These are phyloP conservation scores for Elephas maximus DNA, from an alignment of 2,113 vertebrate genomes.

Conservation along the genomic window DNA sequence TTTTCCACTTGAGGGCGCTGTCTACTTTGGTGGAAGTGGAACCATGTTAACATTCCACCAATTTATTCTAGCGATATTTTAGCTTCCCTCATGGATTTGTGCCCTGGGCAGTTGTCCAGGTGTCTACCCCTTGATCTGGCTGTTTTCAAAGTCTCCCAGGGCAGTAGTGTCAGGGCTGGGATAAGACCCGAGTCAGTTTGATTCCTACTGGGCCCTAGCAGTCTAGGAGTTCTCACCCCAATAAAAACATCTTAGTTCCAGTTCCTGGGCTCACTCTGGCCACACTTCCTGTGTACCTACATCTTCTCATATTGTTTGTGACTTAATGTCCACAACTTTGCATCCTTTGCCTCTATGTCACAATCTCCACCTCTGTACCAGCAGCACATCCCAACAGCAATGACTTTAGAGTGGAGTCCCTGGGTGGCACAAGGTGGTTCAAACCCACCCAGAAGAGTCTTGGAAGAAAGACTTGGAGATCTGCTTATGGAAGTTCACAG, in stretches of 20 bases:
- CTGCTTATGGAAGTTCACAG: neutral
- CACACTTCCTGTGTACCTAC: neutral
- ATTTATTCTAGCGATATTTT: neutral
- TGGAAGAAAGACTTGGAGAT: neutral
- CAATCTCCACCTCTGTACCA: neutral
- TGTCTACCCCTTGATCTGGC: neutral
- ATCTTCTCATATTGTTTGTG: neutral
- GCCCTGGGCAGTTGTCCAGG: constrained; percentile 44
- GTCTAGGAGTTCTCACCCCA: neutral
- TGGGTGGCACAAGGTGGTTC: neutral
- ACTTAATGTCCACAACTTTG: neutral
- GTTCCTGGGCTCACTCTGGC: neutral
- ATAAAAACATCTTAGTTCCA: neutral
- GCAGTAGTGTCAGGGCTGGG: neutral
- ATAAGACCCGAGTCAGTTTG: neutral
- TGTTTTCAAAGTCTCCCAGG: neutral
- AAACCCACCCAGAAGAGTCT: neutral
- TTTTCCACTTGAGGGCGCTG: constrained; percentile 82
- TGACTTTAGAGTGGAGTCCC: neutral
- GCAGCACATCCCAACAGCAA: rapidly evolving
- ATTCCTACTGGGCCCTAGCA: neutral
- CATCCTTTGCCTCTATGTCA: neutral
- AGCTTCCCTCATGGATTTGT: neutral
- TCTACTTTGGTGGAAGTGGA: constrained; percentile 72
- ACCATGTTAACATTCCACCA: neutral